These are phyloP conservation scores for Atherix ibis DNA, from an alignment of 2,888 invertebrate species.

Conservation along the genomic window DNA sequence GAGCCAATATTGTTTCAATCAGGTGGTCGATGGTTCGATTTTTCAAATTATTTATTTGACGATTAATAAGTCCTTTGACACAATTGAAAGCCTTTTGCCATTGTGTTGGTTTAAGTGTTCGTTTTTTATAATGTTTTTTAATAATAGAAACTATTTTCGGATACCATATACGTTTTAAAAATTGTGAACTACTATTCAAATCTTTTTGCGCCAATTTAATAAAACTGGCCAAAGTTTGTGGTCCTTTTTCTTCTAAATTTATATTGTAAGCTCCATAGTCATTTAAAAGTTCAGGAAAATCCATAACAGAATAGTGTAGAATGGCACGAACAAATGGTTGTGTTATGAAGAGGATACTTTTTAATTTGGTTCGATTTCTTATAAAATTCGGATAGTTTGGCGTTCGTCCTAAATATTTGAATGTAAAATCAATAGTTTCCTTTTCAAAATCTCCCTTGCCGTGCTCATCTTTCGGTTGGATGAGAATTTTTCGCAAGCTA, in stretches of 20 bases:
- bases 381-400: conserved; percentile 41
- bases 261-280: conserved; percentile 20
- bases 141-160: conserved; percentile 27
- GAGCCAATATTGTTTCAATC: conserved; percentile 37
- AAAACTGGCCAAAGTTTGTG: conserved; percentile 16
- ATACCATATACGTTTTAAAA: conserved; percentile 32
- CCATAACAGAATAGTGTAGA: conserved; percentile 22
- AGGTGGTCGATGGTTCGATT: conserved; percentile 48
- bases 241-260: conserved; percentile 11
- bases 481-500: conserved; percentile 47
- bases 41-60: conserved; percentile 51
- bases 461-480: conserved; percentile 35
- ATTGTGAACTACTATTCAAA: conserved; percentile 27
- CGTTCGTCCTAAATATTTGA: conserved; percentile 45
- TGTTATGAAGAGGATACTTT: conserved; percentile 41
- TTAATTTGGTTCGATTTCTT: conserved; percentile 38
- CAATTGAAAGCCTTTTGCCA: conserved; percentile 29
- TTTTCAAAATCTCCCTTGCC: background rate
- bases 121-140: conserved; percentile 22
- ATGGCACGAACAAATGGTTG: conserved; percentile 44
- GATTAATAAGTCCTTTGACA: conserved; percentile 36
- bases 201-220: conserved; percentile 19
- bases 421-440: conserved; percentile 24
- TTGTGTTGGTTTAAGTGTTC: conserved; percentile 16
- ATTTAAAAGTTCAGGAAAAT: conserved; percentile 29